A percentile compares a stretch with the other conserved stretches of the same genome.
Evolutionary conservation across 2,888 invertebrate species (phyloP).

Genomic region (Clepsis dumicolana): DNA sequence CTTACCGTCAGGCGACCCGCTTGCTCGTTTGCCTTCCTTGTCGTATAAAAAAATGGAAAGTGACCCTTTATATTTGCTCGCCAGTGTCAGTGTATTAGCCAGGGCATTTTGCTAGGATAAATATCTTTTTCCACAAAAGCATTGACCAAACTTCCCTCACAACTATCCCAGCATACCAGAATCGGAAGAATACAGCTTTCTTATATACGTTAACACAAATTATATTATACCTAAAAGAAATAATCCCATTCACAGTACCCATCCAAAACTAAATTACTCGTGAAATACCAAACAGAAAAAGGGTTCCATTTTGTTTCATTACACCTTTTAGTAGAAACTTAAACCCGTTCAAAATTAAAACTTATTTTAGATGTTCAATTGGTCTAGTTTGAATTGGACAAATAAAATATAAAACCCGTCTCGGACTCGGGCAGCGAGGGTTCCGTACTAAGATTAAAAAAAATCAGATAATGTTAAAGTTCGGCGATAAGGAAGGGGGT

Average conservation of each 20-base stretch:
- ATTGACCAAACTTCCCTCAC: not conserved
- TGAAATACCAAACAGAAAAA: conserved; percentile 42
- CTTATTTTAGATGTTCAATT: conserved; percentile 19
- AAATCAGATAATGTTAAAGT: too few relatives aligned
- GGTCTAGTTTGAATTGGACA: not conserved
- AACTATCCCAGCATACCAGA: not conserved
- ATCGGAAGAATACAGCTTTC: not conserved
- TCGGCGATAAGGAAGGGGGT: too few relatives aligned
- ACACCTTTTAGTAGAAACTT: conserved; percentile 8
- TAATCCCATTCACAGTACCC: conserved; percentile 21
- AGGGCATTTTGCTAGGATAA: too few relatives aligned
- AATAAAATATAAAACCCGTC: not conserved
- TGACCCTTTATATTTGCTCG: too few relatives aligned
- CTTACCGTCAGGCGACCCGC: too few relatives aligned
- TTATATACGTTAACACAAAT: conserved; percentile 11
- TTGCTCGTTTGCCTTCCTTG: too few relatives aligned
- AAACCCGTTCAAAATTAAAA: conserved; percentile 14
- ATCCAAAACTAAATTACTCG: conserved; percentile 46
- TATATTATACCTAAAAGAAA: conserved; percentile 30
- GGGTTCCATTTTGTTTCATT: conserved; percentile 15
- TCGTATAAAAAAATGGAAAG: too few relatives aligned
- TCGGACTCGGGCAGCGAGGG: not conserved
- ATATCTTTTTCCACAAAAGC: not conserved
- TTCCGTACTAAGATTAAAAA: too few relatives aligned
- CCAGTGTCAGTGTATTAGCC: too few relatives aligned